phyloP scores from a whole-genome alignment of 2,113 vertebrate genomes.

The Leucosticte australis region DNA sequence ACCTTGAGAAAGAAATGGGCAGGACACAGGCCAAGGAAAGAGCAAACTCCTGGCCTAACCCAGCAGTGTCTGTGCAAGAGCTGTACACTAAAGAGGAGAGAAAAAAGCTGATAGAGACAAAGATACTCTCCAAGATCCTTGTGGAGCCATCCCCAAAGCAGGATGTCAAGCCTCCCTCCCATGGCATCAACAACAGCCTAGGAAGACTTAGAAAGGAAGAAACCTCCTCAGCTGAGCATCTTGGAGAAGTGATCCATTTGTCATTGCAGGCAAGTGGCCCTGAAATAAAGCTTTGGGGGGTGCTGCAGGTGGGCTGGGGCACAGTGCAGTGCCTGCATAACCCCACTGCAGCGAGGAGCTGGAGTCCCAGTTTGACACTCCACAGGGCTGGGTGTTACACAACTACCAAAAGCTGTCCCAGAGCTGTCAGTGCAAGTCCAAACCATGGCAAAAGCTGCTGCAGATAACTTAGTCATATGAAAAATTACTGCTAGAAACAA shows the following conservation, averaged over 20 bases:
- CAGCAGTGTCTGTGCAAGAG: neutral
- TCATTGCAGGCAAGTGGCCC: conserved; percentile 38
- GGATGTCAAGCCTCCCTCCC: neutral
- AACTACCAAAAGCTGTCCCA: neutral
- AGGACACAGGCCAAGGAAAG: neutral
- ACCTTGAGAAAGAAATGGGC: neutral
- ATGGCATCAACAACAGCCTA: neutral
- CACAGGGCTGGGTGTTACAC: fast-evolving
- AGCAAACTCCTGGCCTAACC: neutral
- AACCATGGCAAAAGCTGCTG: neutral
- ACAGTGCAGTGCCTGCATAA: neutral
- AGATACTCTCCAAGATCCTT: conserved; percentile 61
- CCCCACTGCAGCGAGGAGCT: neutral
- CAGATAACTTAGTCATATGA: neutral
- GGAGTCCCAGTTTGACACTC: neutral
- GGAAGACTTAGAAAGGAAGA: neutral
- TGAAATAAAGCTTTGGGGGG: neutral
- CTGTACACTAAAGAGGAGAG: conserved; percentile 36
- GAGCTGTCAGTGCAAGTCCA: neutral
- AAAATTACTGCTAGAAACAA: neutral
- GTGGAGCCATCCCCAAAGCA: neutral
- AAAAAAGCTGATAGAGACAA: conserved; percentile 62
- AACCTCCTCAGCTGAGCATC: neutral
- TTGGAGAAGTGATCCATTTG: neutral
- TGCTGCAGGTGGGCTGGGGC: neutral